Conservation (phyloP, 1,140 invertebrate genomes). For the Wasmannia auropunctata region DNA sequence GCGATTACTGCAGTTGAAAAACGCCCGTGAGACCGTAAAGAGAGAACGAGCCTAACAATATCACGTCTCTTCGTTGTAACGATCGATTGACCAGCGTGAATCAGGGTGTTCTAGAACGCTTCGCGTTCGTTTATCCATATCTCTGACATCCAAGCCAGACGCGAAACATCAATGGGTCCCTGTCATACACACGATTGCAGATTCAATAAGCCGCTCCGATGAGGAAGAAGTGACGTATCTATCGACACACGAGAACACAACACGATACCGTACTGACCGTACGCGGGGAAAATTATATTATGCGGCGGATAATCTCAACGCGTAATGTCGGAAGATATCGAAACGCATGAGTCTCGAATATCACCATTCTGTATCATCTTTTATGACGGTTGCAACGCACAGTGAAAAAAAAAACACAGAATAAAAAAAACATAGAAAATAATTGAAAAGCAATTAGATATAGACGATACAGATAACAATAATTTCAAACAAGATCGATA, state of each 20-base stretch:
- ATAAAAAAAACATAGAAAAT: too few species aligned
- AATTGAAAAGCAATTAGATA: neutral
- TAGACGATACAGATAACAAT: neutral
- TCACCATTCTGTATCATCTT: neutral
- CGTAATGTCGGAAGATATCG: neutral
- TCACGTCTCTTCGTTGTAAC: constrained; percentile 17
- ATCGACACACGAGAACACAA: constrained; percentile 43
- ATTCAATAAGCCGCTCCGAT: constrained; percentile 54
- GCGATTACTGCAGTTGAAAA: neutral
- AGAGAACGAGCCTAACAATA: constrained; percentile 15
- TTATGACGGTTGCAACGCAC: neutral
- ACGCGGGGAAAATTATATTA: constrained; percentile 24
- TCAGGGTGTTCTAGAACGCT: constrained; percentile 13
- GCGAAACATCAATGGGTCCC: constrained; percentile 54
- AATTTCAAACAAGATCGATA: too few species aligned
- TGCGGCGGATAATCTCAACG: neutral
- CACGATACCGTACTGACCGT: constrained; percentile 1
- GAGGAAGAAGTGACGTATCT: constrained; percentile 54
- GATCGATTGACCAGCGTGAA: constrained; percentile 37
- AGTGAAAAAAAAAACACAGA: too few species aligned
- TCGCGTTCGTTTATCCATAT: constrained; percentile 47
- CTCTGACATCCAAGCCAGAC: constrained; percentile 41
- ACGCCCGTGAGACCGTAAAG: neutral
- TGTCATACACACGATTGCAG: constrained; percentile 57
- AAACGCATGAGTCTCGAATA: neutral